Evolutionary conservation across 2,113 vertebrate genomes (phyloP).

Genomic region (Prochilodus magdalenae): DNA sequence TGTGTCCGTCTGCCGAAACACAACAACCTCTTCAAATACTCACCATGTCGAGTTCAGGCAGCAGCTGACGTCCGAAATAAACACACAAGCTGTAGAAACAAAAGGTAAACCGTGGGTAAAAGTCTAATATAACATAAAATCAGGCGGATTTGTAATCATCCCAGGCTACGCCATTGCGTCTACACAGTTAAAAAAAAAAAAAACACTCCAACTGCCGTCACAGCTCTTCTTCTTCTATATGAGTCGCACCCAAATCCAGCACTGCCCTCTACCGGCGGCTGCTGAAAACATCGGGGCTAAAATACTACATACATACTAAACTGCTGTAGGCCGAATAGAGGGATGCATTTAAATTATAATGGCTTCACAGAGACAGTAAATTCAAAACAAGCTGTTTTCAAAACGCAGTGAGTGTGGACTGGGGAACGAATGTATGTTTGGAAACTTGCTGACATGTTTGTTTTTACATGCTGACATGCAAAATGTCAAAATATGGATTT

Average conservation of each 20-base stretch:
- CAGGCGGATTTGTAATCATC: not conserved
- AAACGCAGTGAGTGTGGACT: too few relatives aligned
- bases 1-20: not conserved
- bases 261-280: slow-evolving; percentile 36
- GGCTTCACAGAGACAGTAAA: too few relatives aligned
- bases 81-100: not conserved
- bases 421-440: too few relatives aligned
- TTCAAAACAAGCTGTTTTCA: too few relatives aligned
- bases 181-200: slow-evolving; percentile 11
- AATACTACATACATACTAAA: too few relatives aligned
- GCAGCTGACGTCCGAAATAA: not conserved
- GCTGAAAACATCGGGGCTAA: not conserved
- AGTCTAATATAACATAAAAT: not conserved
- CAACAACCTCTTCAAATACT: not conserved
- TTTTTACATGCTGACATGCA: too few relatives aligned
- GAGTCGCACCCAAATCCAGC: too few relatives aligned
- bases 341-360: too few relatives aligned
- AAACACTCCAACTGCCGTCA: slow-evolving; percentile 30
- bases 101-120: not conserved
- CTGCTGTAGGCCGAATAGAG: too few relatives aligned
- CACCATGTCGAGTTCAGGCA: slow-evolving; percentile 12
- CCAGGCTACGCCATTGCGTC: not conserved
- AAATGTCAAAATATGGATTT: too few relatives aligned
- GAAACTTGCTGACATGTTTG: too few relatives aligned
- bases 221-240: not conserved